These are phyloP conservation scores for Lasioglossum malachurum DNA, from an alignment of 2,888 invertebrate genomes.

Conservation along the genomic window DNA sequence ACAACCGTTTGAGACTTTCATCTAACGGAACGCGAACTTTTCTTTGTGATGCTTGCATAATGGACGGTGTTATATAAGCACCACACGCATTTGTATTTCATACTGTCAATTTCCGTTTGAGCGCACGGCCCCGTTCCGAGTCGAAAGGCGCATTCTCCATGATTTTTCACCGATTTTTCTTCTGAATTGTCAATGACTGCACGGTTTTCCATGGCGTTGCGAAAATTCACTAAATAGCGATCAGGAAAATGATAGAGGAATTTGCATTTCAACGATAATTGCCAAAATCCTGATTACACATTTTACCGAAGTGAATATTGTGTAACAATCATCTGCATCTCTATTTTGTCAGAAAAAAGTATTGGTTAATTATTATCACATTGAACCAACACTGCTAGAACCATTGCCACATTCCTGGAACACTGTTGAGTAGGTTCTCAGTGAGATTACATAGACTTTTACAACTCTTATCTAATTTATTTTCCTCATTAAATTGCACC, in stretches of 20 bases:
- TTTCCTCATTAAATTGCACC: not conserved
- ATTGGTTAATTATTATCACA: no score
- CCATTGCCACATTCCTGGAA: not conserved
- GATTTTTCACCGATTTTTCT: not conserved
- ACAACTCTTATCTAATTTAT: not conserved
- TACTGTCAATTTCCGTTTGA: conserved; percentile 17
- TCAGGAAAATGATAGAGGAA: not conserved
- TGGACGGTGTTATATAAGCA: conserved; percentile 18
- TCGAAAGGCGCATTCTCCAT: not conserved
- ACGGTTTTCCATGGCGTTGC: not conserved
- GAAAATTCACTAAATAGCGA: not conserved
- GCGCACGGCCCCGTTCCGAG: not conserved
- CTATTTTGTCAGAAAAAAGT: no score
- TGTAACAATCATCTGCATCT: not conserved
- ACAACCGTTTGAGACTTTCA: not conserved
- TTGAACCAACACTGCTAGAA: no score
- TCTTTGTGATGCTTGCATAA: conserved; percentile 34
- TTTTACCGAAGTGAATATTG: not conserved
- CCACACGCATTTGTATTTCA: not conserved
- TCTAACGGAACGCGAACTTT: conserved; percentile 12
- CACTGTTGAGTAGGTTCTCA: not conserved
- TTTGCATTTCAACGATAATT: not conserved
- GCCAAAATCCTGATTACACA: not conserved
- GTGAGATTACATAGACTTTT: no score
- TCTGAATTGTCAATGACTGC: not conserved